phyloP scores from a whole-genome alignment of 2,113 vertebrate genomes.

The Coptodon bakossiorum region DNA sequence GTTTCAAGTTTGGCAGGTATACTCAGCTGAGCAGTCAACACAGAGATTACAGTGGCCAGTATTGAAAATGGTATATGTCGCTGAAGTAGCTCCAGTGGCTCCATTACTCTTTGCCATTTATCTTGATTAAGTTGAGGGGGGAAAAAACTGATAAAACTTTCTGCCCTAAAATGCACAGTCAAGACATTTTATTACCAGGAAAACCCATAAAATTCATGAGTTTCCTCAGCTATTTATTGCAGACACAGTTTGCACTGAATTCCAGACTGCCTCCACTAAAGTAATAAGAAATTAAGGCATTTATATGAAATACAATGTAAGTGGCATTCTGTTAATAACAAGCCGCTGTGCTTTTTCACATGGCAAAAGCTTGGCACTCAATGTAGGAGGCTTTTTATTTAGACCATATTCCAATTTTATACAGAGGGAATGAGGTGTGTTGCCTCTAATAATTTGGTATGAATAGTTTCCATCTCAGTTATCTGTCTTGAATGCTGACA shows the following conservation, averaged over 20 bases:
- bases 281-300: not conserved
- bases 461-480: not conserved
- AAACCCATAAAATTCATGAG: not conserved
- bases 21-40: not conserved
- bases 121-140: not conserved
- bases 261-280: not conserved
- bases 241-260: not conserved
- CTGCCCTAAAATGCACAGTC: not conserved
- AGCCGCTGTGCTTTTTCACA: not conserved
- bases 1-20: not conserved
- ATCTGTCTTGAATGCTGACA: not conserved
- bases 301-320: constrained; percentile 14
- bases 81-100: not conserved
- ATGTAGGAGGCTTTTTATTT: not conserved
- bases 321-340: not conserved
- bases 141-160: not conserved
- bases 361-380: not conserved
- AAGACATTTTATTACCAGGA: constrained; percentile 6
- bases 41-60: not conserved
- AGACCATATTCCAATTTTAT: not conserved
- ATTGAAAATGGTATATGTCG: not conserved
- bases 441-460: not conserved
- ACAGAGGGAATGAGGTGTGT: not conserved
- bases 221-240: not conserved
- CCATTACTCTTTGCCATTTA: not conserved